Evolutionary conservation across 2,888 invertebrate species (phyloP), one percentile per base, ranked within the genome.

Genomic region (Diarsia brunnea): DNA sequence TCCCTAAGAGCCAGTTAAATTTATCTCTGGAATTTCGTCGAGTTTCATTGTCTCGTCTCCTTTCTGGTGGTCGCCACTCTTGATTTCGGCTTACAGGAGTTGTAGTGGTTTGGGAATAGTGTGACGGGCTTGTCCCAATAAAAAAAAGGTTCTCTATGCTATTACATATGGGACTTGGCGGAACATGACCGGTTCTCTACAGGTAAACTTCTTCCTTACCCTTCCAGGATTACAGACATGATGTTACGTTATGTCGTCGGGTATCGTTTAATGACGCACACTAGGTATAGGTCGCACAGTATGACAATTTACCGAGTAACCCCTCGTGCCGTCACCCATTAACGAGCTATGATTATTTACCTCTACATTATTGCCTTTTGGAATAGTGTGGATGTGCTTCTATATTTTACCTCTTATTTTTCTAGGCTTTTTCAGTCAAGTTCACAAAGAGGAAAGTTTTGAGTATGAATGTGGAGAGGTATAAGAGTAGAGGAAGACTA

Each of bases 321-420:
- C 76, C 68, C 79, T 81, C 82, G 81, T 84, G 83, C 82, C 77
- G 79, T 82, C 87, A 81, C 80, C 86, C 90, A 91, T 90, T 91
- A 91, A 79, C 85, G 86, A 87, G 84, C 88, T 89, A 89, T 90
- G 87, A 87, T 87, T 85, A 88, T 87, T 87, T 88, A 87, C 84
- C 85, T 80, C 76, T 87, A 86, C 79, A 84, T 79, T 81, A 86
- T 84, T 76, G 63, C 45, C 60, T 5, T 73, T 66, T 45, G 21
- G 80, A 75, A 76, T 79, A 86, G 60, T 75, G 66, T 90, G 90
- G 92, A 92, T 68, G 77, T 69, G 78, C 65, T 80, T 47, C 45
- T 14, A 14, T 38, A 16, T 73, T 65, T 47, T 19, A 4, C 24
- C 19, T 7, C n/a, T 24, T 7, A 12, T 14, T 55, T 55, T 55